Evolutionary conservation across 2,888 invertebrate species (phyloP), one percentile per base, ranked within the genome.

Genomic region (Belgica antarctica): DNA sequence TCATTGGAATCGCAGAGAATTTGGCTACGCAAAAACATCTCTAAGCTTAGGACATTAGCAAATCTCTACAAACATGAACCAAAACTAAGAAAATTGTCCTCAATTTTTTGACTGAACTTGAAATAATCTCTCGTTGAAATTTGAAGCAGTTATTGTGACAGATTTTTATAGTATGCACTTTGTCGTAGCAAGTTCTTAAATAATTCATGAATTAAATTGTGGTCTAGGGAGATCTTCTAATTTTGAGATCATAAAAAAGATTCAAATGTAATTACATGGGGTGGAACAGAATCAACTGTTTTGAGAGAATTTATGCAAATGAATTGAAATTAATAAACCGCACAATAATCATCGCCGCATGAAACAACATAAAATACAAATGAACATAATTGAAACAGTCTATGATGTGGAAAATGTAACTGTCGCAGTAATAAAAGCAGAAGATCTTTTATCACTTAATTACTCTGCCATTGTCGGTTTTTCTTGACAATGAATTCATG

Each of bases 251-350:
- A 27, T 4, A 27, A 59, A 10, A 15, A 27, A 22, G 1, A 4
- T n/a, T 59, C n/a, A 59, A 59, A 15, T 31, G 34, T 59, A 68
- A 68, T 46, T 19, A 57, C 31, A 34, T 57, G 68, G 68, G 68
- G 57, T 34, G 34, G 57, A 46, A 46, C 34, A 34, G 25, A 31
- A 46, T 31, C n/a, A 25, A 31, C 8, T 46, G 46, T 46, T 46
- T 57, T 22, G 24, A 10, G 19, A 19, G 66, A 17, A 24, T 31
- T 68, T 68, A 68, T 68, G 46, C 47, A 68, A 68, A 68, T 68
- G 68, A 68, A 68, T 68, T 68, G 68, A 68, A 68, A 68, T 68
- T 68, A 68, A 68, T 68, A 68, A 68, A 68, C 68, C 68, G 52
- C 68, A 68, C 19, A 68, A 68, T 68, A 57, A 68, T 68, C 25